A percentile compares a stretch with the other conserved stretches of the same genome.
These are phyloP conservation scores for Scylla paramamosain DNA, from an alignment of 1,140 invertebrate genomes.

Conservation along the genomic window DNA sequence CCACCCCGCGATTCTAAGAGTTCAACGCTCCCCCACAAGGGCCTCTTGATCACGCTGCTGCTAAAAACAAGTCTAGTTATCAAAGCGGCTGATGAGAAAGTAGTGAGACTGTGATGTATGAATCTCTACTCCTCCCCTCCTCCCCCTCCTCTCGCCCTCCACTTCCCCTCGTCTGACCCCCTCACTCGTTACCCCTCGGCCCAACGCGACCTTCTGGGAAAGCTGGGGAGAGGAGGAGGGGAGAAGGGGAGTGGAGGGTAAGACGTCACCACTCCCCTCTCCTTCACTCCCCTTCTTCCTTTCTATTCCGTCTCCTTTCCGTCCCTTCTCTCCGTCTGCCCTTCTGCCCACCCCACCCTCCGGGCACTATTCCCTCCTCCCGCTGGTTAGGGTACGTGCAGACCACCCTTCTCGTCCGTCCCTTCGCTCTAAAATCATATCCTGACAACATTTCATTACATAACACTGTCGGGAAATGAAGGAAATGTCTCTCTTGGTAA, in stretches of 20 bases:
- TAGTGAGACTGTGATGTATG: conserved; percentile 16
- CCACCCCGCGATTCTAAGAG: not conserved
- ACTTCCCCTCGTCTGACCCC: conserved; percentile 58
- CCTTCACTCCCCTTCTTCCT: not conserved
- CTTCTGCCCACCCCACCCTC: not conserved
- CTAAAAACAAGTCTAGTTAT: not conserved
- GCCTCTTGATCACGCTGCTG: not conserved
- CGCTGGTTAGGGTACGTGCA: conserved; percentile 23
- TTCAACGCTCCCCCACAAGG: not conserved
- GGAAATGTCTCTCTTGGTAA: not conserved
- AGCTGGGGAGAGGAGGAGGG: not conserved
- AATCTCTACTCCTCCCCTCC: not conserved
- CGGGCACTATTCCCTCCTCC: not conserved
- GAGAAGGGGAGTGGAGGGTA: not conserved
- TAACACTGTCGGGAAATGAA: not conserved
- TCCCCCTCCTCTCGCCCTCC: not conserved
- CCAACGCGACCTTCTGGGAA: conserved; percentile 61
- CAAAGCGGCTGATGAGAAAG: no score
- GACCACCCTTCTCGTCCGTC: not conserved
- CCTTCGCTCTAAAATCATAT: not conserved
- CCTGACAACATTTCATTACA: not conserved
- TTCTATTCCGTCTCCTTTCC: no score
- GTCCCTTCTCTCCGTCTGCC: not conserved
- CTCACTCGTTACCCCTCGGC: conserved; percentile 58
- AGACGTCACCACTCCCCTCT: conserved; percentile 6